A percentile compares a stretch with the other conserved stretches of the same genome.
Evolutionary conservation across 2,888 invertebrate species (phyloP).

Genomic region (Coelinius sp.): DNA sequence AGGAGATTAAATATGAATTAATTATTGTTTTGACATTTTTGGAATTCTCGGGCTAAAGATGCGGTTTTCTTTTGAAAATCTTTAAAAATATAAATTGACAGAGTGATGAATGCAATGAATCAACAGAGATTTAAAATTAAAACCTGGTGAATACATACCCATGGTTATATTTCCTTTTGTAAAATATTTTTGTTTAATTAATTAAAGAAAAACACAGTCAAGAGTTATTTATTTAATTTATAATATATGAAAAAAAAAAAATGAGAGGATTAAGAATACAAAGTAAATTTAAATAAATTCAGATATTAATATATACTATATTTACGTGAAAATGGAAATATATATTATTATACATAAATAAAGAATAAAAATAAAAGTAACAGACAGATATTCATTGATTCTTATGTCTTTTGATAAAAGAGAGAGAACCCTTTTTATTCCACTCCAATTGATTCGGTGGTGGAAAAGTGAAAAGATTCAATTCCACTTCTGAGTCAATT

Average conservation of each 20-base stretch:
- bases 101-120: conserved; percentile 5
- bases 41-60: not conserved
- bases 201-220: conserved; percentile 51
- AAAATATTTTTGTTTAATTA: conserved; percentile 66
- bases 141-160: conserved; percentile 44
- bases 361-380: conserved; percentile 63
- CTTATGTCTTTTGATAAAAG: not conserved
- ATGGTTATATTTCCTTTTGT: conserved; percentile 65
- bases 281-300: conserved; percentile 50
- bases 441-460: too few relatives aligned
- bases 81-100: not conserved
- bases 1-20: not conserved
- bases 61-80: not conserved
- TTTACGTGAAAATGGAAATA: conserved; percentile 56
- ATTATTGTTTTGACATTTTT: not conserved
- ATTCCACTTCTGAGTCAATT: too few relatives aligned
- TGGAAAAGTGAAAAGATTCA: too few relatives aligned
- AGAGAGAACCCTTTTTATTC: too few relatives aligned
- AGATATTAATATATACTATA: conserved; percentile 67
- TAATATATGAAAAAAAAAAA: conserved; percentile 53
- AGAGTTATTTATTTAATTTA: conserved; percentile 69
- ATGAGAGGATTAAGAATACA: conserved; percentile 28
- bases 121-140: not conserved
- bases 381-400: conserved; percentile 49
- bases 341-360: conserved; percentile 49